Evolutionary conservation across 2,797 vertebrate genomes (phyloP), one percentile per base, ranked within the genome.

Genomic region (Falco biarmicus): DNA sequence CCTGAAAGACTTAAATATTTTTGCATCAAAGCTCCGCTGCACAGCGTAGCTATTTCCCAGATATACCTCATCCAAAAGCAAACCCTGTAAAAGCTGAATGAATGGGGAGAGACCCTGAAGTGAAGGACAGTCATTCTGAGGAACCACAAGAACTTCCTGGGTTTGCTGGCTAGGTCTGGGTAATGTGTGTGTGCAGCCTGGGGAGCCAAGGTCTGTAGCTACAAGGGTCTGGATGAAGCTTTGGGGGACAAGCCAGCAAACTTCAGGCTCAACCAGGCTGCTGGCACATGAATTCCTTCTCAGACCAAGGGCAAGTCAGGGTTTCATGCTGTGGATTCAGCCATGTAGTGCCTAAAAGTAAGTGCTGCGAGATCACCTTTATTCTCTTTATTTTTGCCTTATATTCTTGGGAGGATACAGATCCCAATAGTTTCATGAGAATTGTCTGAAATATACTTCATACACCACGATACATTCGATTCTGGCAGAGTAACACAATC

Each of bases 161-260:
- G 8, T 61, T 32, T 70, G 18, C 47, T 63, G 34, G 32, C 41
- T 22, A 8, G 22, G 32, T 47, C 56, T 34, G 43, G 32, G 31
- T 43, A 22, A 26, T 1, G 0, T 5, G 4, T 4, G 2, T 7
- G 7, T 28, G 41, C 22, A 3, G 3, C 22, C 51, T n/a, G 47
- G 26, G 37, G n/a, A 77, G 53, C 20, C 47, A 56, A 32, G 37
- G 57, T 41, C 57, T 34, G 14, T 26, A 59, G 51, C 15, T 37
- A 41, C 26, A n/a, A 31, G 20, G 5, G 11, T n/a, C 63, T 59
- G 17, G 50, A 70, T 70, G 48, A 84, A 79, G 24, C 32, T 60
- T 17, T 45, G 32, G 13, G 39, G 13, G 13, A 76, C 47, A 70
- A 45, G 21, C 50, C 53, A 60, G 37, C 64, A 71, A 70, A 88